Base-by-base conservation (phyloP, 2,797 vertebrate genomes). In the Odontamblyopus rebecca region DNA sequence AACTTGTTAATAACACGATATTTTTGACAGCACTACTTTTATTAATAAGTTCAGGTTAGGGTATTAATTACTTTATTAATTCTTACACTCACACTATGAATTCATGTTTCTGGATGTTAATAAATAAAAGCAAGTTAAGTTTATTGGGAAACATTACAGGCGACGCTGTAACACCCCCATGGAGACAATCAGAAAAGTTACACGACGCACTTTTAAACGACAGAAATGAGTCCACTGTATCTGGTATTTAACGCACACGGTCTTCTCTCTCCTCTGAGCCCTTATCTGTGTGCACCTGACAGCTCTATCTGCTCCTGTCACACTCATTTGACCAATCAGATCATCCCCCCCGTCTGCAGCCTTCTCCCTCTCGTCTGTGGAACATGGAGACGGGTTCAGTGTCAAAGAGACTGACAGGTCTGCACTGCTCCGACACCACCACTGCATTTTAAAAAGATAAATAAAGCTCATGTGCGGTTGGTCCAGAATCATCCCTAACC, bases 341-440 rank as follows among this genome's bases (percentile, higher is more conserved):
- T 85, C 76, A 85, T 82, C 74, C 77, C 80, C 80, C 80, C 76
- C 60, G 68, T 87, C 54, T 26, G n/a, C 72, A 74, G 76, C 68
- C 73, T 18, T 7, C 71, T 19, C 19, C 27, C 69, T 35, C 75
- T 80, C 70, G 11, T 57, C 54, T 68, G 67, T 59, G 51, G 27
- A 71, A 57, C 13, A 8, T 50, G 3, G 64, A 71, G 80, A 83
- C 64, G 69, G 72, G 79, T 73, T 82, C 75, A 48, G 56, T 67
- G 44, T 67, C 51, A 80, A 67, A 74, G 41, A 77, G 23, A 57
- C 9, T 57, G 23, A 26, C 54, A 71, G 74, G 71, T 78, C 54
- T 57, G n/a, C 38, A 38, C 67, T 62, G 68, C 26, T 67, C 56
- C 1, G 2, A 23, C 15, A 54, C 19, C 1, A 19, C 23, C 4